Conservation (phyloP, 1,140 invertebrate genomes). For the Melanaphis sacchari region DNA sequence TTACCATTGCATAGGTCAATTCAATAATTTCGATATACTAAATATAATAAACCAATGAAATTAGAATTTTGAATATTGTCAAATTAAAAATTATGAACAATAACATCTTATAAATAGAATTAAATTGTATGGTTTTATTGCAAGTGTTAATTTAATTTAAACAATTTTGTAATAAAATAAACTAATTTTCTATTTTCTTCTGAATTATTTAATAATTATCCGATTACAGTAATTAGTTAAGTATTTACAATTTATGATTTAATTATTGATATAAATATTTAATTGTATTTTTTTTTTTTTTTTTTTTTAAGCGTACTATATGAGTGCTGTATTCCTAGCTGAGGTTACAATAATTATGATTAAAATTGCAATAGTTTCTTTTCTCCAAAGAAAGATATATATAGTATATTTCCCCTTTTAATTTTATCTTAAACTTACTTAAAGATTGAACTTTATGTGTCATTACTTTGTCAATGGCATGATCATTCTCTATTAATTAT, state of each 20-base stretch:
- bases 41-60: background rate
- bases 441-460: background rate
- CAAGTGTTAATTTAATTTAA: background rate
- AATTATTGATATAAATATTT: too few species aligned
- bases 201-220: background rate
- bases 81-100: background rate
- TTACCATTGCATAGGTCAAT: too few species aligned
- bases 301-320: background rate
- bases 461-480: background rate
- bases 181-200: background rate
- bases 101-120: background rate
- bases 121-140: background rate
- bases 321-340: background rate
- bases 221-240: background rate
- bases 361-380: background rate
- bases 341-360: background rate
- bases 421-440: background rate
- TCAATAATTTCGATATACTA: background rate
- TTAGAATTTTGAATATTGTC: background rate
- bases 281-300: too few species aligned
- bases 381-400: background rate
- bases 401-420: slow-evolving; percentile 10
- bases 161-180: background rate
- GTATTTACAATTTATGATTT: background rate
- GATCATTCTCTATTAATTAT: background rate